phyloP scores from a whole-genome alignment of 1,140 invertebrate genomes.

The Drosophila quadrilineata region DNA sequence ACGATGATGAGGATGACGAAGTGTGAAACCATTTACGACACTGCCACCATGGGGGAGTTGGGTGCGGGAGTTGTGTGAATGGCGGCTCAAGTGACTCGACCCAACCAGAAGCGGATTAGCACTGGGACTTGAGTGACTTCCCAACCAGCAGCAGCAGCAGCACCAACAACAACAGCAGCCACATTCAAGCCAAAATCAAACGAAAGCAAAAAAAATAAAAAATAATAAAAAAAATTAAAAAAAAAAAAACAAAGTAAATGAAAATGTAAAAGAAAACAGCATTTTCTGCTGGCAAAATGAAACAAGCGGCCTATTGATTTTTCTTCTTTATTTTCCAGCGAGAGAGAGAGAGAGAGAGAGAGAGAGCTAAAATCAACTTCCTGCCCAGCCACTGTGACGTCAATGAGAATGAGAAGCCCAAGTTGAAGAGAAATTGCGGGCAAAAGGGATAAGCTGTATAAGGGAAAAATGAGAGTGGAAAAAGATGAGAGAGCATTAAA shows the following conservation, averaged over 20 bases:
- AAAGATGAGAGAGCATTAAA: no score
- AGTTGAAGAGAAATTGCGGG: no score
- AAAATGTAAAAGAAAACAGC: neutral
- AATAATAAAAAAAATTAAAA: conserved; percentile 22
- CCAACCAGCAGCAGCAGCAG: conserved; percentile 26
- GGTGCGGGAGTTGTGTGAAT: neutral
- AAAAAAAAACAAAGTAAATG: conserved; percentile 14
- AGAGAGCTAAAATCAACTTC: conserved; percentile 41
- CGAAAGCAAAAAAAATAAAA: no score
- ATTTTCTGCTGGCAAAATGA: conserved; percentile 24
- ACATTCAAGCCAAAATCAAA: no score
- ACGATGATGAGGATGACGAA: conserved; percentile 37
- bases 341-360: neutral
- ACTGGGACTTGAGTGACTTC: conserved; percentile 66
- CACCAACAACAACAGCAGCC: no score
- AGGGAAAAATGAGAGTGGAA: no score
- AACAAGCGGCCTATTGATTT: conserved; percentile 69
- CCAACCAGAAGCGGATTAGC: conserved; percentile 64
- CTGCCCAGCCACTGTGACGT: conserved; percentile 50
- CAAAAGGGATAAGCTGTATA: no score
- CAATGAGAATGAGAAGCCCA: no score
- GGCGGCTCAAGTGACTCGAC: conserved; percentile 54
- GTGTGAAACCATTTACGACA: conserved; percentile 61
- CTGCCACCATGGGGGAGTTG: neutral
- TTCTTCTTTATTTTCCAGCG: conserved; percentile 11